A percentile compares a stretch with the other conserved stretches of the same genome.
phyloP scores from a whole-genome alignment of 1,140 invertebrate species.

The Dryas iulia region DNA sequence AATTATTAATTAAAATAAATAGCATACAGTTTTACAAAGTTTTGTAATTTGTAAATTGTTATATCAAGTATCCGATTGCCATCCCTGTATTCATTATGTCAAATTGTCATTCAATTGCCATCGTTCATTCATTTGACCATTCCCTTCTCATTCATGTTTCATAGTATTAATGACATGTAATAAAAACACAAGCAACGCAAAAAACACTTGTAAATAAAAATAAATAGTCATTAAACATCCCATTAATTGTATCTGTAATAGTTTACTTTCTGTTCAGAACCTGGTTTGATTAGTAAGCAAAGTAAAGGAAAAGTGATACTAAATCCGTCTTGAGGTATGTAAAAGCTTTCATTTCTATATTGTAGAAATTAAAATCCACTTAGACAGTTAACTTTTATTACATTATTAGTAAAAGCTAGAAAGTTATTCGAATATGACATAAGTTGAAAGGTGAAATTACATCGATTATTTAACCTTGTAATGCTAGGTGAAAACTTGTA shows the following conservation, averaged over 20 bases:
- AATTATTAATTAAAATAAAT: too few relatives aligned
- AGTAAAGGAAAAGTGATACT: not conserved
- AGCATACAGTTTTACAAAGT: too few relatives aligned
- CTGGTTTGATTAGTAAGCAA: too few relatives aligned
- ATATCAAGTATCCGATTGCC: too few relatives aligned
- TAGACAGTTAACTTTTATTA: constrained; percentile 14
- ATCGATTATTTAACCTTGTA: constrained; percentile 60
- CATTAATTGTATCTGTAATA: not conserved
- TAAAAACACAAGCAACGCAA: not conserved
- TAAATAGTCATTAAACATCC: not conserved
- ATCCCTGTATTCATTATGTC: not conserved
- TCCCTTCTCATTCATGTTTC: not conserved
- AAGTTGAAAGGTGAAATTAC: constrained; percentile 76
- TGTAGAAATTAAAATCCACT: not conserved
- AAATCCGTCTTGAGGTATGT: not conserved
- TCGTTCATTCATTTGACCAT: not conserved
- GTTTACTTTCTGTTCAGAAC: too few relatives aligned
- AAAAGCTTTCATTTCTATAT: not conserved
- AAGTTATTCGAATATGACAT: constrained; percentile 66
- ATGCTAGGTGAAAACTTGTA: constrained; percentile 54
- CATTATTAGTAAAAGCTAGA: constrained; percentile 38
- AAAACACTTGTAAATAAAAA: not conserved
- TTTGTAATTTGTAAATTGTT: too few relatives aligned
- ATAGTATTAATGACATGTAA: not conserved
- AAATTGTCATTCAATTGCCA: not conserved